Percentiles rank a stretch among this genome's conserved stretches.
These are phyloP conservation scores for Mythimna impura DNA, from an alignment of 2,888 invertebrate genomes.

Conservation along the genomic window DNA sequence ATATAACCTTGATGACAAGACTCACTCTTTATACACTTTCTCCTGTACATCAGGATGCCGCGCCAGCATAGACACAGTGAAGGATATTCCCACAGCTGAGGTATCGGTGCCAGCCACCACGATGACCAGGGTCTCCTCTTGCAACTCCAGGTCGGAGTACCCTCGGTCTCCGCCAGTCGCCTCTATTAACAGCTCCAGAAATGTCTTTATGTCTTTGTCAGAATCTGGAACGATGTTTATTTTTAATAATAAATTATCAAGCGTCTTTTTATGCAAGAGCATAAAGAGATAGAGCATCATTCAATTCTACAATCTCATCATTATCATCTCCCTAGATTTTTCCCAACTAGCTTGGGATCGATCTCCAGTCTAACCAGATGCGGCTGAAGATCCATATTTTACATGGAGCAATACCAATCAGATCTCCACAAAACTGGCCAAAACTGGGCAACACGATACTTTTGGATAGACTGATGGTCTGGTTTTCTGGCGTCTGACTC, in stretches of 20 bases:
- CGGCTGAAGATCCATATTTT: too few relatives aligned
- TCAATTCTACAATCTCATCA: too few relatives aligned
- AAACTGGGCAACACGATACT: too few relatives aligned
- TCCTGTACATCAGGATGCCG: constrained; percentile 72
- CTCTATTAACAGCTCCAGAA: constrained; percentile 74
- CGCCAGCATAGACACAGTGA: constrained; percentile 70
- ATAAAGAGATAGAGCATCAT: too few relatives aligned
- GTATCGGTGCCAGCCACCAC: constrained; percentile 78
- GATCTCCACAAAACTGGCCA: too few relatives aligned
- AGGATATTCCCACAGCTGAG: constrained; percentile 72
- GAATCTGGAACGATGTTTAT: constrained; percentile 7
- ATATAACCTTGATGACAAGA: neutral
- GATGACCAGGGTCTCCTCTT: constrained; percentile 74
- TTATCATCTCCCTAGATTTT: too few relatives aligned
- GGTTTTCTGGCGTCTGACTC: too few relatives aligned
- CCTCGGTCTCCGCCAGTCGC: constrained; percentile 60
- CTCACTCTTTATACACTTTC: constrained; percentile 73
- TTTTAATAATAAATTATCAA: neutral
- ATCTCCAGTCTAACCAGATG: too few relatives aligned
- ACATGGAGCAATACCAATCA: too few relatives aligned
- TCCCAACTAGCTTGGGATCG: too few relatives aligned
- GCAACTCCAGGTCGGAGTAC: constrained; percentile 69
- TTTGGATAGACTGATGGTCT: too few relatives aligned
- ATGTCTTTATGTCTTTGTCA: constrained; percentile 53
- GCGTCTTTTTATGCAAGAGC: neutral